Evolutionary conservation across 2,888 invertebrate genomes (phyloP), one percentile per base, ranked within the genome.

Genomic region (Argynnis bischoffii): DNA sequence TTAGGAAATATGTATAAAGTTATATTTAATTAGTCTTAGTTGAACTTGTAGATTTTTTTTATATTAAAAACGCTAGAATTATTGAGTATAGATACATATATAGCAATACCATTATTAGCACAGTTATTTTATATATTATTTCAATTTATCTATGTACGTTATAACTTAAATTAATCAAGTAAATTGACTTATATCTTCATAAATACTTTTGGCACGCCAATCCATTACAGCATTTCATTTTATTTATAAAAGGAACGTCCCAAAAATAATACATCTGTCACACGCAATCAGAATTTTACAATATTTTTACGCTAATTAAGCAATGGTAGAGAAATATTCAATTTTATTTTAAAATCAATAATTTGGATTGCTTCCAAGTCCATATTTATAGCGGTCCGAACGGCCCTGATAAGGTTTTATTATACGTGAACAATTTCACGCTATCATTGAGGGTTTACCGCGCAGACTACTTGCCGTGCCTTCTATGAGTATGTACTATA

Each of bases 351-450:
- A 68, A 72, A 75, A 74, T 72, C 74, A 71, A 76, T 76, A 75
- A 73, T 74, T 78, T 77, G 78, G 75, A 76, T 69, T 69, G 72
- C 65, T 66, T 77, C 77, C 76, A 76, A 76, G 63, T 46, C 72
- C 57, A 65, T 73, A 69, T 72, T 77, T 74, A 75, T 70, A 72
- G 69, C 61, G 69, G 71, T 71, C 69, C 72, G 64, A 69, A 70
- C 68, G 73, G 69, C 56, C 57, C 69, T 70, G 76, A 76, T 76
- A 76, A 74, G 70, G 74, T 63, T 75, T 70, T 73, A 69, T 69
- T 70, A 59, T 65, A 70, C 70, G 72, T 70, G 72, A 72, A 72
- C 69, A 65, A 72, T 75, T 72, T 70, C 68, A 70, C 75, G 73
- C 74, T 69, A 73, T 72, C 71, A 74, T 73, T 64, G 67, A 61